Conservation (phyloP, 2,797 vertebrate genomes). For the Catamblyrhynchus diadema region DNA sequence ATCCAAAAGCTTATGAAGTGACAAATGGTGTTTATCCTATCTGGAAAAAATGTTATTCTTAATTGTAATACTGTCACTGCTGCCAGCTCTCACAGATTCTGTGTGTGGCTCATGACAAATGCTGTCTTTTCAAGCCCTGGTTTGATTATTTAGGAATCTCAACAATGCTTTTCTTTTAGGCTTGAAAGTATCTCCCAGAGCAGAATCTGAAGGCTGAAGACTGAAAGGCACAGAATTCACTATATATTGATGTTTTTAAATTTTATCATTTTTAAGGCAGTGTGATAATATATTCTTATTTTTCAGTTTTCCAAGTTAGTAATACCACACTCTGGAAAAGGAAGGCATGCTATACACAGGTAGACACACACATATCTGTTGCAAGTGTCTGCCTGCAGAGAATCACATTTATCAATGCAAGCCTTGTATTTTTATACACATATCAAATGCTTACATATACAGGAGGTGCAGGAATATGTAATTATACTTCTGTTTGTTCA, state of each 20-base stretch:
- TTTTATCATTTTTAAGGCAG: not conserved
- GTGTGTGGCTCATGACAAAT: conserved; percentile 2
- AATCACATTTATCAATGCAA: not conserved
- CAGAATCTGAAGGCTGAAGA: not conserved
- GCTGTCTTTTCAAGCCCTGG: conserved; percentile 10
- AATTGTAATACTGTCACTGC: conserved; percentile 24
- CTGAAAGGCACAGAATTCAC: not conserved
- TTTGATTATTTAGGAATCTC: conserved; percentile 11
- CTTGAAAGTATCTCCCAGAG: not conserved
- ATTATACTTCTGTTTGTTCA: not conserved
- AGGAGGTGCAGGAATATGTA: not conserved
- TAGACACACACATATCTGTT: not conserved
- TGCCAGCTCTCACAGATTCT: conserved; percentile 40
- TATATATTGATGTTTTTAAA: not conserved
- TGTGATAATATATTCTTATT: not conserved
- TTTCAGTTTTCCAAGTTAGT: not conserved
- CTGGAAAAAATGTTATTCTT: conserved; percentile 35
- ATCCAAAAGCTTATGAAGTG: conserved; percentile 14
- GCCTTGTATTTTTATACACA: not conserved
- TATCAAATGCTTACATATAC: not conserved
- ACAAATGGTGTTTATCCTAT: conserved; percentile 54
- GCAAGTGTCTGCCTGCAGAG: not conserved
- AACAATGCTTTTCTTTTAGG: not conserved
- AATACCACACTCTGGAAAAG: not conserved
- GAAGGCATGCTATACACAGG: not conserved